Percentiles rank a stretch among this genome's conserved stretches.
phyloP scores from a whole-genome alignment of 2,888 invertebrate species.

The Monopis laevigella region DNA sequence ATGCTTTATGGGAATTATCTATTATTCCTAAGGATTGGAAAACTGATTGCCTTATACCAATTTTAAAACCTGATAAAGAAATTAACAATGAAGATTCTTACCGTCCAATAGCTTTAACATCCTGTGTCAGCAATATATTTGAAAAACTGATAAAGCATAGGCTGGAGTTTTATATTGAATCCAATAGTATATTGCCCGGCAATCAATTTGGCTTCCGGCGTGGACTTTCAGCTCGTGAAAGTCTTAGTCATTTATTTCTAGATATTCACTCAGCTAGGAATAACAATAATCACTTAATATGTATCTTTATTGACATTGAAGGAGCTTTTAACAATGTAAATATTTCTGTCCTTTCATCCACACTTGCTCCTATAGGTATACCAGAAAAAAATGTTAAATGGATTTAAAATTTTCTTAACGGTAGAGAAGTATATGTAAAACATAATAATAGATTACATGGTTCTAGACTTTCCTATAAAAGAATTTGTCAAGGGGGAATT shows the following conservation, averaged over 20 bases:
- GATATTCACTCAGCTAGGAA: too few relatives aligned
- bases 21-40: conserved; percentile 17
- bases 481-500: too few relatives aligned
- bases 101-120: conserved; percentile 17
- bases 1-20: conserved; percentile 14
- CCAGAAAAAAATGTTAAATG: conserved; percentile 14
- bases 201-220: too few relatives aligned
- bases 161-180: conserved; percentile 14
- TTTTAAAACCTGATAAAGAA: conserved; percentile 17
- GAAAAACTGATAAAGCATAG: conserved; percentile 18
- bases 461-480: too few relatives aligned
- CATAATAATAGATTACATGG: too few relatives aligned
- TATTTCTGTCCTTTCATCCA: conserved; percentile 10
- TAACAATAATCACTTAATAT: not conserved
- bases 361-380: conserved; percentile 12
- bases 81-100: conserved; percentile 15
- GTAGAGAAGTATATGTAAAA: conserved; percentile 17
- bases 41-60: conserved; percentile 19
- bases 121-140: conserved; percentile 19
- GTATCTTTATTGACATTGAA: conserved; percentile 13
- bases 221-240: conserved; percentile 4
- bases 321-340: conserved; percentile 16
- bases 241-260: not conserved
- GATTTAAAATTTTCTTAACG: conserved; percentile 16
- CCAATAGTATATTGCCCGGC: conserved; percentile 14